These are phyloP conservation scores for Marmota flaviventris DNA, from an alignment of 2,113 vertebrate species.

Conservation along the genomic window DNA sequence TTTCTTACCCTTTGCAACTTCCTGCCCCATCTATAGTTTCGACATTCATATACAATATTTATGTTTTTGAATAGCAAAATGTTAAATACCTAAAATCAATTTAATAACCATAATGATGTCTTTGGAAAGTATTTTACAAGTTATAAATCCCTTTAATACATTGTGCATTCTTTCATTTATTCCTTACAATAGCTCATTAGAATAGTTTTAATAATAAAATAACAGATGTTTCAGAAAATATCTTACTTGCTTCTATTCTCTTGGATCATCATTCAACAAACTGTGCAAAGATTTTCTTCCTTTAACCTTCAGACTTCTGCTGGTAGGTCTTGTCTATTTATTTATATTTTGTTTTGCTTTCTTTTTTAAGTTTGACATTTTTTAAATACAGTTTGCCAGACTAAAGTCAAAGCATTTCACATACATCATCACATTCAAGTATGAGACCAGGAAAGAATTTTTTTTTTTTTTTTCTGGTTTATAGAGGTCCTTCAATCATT, in stretches of 20 bases:
- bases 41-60: not conserved
- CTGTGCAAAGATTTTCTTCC: not conserved
- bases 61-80: not conserved
- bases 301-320: not conserved
- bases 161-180: not conserved
- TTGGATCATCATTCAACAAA: slow-evolving; percentile 4
- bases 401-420: slow-evolving; percentile 25
- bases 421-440: not conserved
- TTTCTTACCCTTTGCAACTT: slow-evolving; percentile 7
- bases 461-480: not conserved
- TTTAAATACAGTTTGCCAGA: not conserved
- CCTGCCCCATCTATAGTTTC: not conserved
- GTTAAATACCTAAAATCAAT: not conserved
- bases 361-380: not conserved
- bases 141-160: not conserved
- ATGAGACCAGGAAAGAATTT: not conserved
- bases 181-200: not conserved
- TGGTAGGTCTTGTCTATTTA: not conserved
- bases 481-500: not conserved
- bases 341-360: not conserved
- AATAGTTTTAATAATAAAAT: not conserved
- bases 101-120: not conserved
- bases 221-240: slow-evolving; percentile 13
- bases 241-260: slow-evolving; percentile 3
- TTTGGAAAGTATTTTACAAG: slow-evolving; percentile 13